Evolutionary conservation across 2,888 invertebrate species (phyloP).

Genomic region (Agrotis puta): DNA sequence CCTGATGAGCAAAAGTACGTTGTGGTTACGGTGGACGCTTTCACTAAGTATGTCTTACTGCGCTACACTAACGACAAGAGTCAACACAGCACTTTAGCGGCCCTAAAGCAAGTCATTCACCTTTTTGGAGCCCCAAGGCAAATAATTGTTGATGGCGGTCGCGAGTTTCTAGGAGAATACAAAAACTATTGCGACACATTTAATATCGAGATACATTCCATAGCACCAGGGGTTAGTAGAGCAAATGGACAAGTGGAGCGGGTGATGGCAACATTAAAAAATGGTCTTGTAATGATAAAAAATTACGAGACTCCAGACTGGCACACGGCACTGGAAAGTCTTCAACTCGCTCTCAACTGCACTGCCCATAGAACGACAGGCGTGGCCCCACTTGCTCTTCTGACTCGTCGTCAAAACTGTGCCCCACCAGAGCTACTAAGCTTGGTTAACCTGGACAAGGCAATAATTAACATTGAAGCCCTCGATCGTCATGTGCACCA

Average conservation of each 20-base stretch:
- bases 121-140: slow-evolving; percentile 49
- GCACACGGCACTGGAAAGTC: slow-evolving; percentile 20
- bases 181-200: slow-evolving; percentile 37
- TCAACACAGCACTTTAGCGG: slow-evolving; percentile 19
- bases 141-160: slow-evolving; percentile 48
- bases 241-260: slow-evolving; percentile 56
- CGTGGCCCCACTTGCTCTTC: slow-evolving; percentile 21
- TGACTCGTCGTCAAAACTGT: slow-evolving; percentile 28
- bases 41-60: slow-evolving; percentile 49
- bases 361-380: slow-evolving; percentile 31
- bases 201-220: slow-evolving; percentile 48
- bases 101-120: slow-evolving; percentile 47
- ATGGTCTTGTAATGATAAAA: slow-evolving; percentile 56
- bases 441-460: slow-evolving; percentile 31
- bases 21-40: slow-evolving; percentile 52
- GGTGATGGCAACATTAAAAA: slow-evolving; percentile 57
- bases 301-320: slow-evolving; percentile 43
- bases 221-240: slow-evolving; percentile 52
- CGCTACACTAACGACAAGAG: slow-evolving; percentile 32
- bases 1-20: slow-evolving; percentile 43
- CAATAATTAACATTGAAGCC: slow-evolving; percentile 12
- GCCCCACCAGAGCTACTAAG: slow-evolving; percentile 36
- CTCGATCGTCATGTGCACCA: slow-evolving; percentile 21
- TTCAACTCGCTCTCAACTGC: slow-evolving; percentile 34
- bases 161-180: slow-evolving; percentile 53